These are phyloP conservation scores for Sesia bembeciformis DNA, from an alignment of 2,888 invertebrate genomes.

Conservation along the genomic window DNA sequence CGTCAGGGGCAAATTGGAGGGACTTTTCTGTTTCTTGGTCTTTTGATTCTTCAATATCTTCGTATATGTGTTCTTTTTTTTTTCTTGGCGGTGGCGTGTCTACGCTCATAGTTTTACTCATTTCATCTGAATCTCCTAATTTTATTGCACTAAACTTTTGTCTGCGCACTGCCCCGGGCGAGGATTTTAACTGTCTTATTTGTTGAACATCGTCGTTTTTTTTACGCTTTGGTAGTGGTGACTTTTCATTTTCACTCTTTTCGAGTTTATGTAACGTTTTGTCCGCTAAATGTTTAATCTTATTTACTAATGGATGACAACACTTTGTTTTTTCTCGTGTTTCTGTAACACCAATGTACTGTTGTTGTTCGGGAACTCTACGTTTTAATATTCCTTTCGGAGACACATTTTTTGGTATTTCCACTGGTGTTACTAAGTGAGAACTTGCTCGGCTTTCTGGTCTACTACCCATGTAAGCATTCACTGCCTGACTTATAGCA, in stretches of 20 bases:
- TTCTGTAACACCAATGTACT: constrained; percentile 56
- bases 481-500: constrained; percentile 29
- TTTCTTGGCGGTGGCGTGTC: constrained; percentile 64
- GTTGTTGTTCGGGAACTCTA: constrained; percentile 51
- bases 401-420: constrained; percentile 54
- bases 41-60: constrained; percentile 73
- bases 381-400: constrained; percentile 74
- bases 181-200: constrained; percentile 74
- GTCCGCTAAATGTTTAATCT: constrained; percentile 77
- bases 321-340: constrained; percentile 68
- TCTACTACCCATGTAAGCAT: constrained; percentile 34
- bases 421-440: constrained; percentile 38
- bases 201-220: constrained; percentile 74
- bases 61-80: constrained; percentile 77
- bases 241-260: constrained; percentile 52
- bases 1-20: constrained; percentile 62
- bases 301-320: constrained; percentile 78
- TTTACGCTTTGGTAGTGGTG: constrained; percentile 49
- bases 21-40: constrained; percentile 46
- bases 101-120: constrained; percentile 58
- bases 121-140: constrained; percentile 64
- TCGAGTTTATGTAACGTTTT: constrained; percentile 73
- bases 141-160: constrained; percentile 68
- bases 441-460: constrained; percentile 39
- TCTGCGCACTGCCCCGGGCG: constrained; percentile 75